Conservation (phyloP, 2,888 invertebrate species). For the Iphiclides podalirius region DNA sequence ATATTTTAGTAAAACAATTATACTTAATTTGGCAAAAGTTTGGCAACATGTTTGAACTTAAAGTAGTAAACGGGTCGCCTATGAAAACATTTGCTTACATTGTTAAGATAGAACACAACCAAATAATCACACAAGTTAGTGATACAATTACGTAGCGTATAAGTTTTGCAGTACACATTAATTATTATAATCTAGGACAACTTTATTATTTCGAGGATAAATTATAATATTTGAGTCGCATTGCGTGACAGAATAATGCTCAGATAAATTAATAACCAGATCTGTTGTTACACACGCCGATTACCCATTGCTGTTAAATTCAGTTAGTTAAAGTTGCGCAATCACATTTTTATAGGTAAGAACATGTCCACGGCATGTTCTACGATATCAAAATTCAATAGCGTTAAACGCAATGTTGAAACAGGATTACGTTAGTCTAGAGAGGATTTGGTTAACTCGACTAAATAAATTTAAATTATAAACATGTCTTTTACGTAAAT, state of each 20-base stretch:
- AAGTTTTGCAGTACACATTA: constrained; percentile 29
- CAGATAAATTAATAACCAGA: constrained; percentile 53
- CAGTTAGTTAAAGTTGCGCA: too few relatives aligned
- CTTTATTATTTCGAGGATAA: constrained; percentile 33
- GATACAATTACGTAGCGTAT: constrained; percentile 42
- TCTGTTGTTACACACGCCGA: too few relatives aligned
- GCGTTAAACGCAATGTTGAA: constrained; percentile 46
- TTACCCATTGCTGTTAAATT: too few relatives aligned
- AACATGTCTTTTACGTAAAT: constrained; percentile 77
- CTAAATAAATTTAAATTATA: constrained; percentile 49
- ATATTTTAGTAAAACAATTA: constrained; percentile 41
- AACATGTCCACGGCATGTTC: constrained; percentile 34
- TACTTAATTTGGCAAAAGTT: constrained; percentile 43
- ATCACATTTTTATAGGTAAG: too few relatives aligned
- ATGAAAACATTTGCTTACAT: constrained; percentile 55
- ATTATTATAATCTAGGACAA: constrained; percentile 35
- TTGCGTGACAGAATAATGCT: constrained; percentile 46
- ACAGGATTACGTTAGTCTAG: constrained; percentile 43
- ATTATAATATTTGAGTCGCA: constrained; percentile 34
- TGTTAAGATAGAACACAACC: constrained; percentile 73
- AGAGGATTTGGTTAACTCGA: constrained; percentile 45
- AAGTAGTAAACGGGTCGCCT: constrained; percentile 38
- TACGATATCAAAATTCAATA: constrained; percentile 42
- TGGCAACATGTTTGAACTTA: constrained; percentile 51
- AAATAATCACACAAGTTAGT: constrained; percentile 74